phyloP scores from a whole-genome alignment of 2,797 vertebrate species.

The Xenentodon cancila region DNA sequence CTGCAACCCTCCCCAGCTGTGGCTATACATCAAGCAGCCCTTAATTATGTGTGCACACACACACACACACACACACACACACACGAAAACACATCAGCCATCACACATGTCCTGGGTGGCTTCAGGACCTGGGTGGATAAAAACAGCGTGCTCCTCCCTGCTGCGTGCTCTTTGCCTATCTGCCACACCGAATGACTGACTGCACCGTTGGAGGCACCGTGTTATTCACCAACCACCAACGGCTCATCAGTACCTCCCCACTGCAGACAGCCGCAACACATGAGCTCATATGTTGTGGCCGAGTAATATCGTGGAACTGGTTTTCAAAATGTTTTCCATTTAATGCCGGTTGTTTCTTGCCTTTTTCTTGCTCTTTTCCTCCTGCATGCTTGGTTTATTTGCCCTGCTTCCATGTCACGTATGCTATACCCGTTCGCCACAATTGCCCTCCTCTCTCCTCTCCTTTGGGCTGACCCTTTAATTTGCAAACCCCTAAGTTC shows the following conservation, averaged over 20 bases:
- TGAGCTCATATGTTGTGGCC: constrained; percentile 21
- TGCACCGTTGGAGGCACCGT: constrained; percentile 40
- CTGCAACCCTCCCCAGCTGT: constrained; percentile 68
- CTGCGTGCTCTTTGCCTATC: constrained; percentile 38
- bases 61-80: constrained; percentile 20
- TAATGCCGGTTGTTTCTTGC: neutral
- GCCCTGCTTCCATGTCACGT: constrained; percentile 21
- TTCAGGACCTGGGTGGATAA: constrained; percentile 28
- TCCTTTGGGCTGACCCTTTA: constrained; percentile 51
- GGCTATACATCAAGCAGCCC: constrained; percentile 67
- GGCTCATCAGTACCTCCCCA: constrained; percentile 47
- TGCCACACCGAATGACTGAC: constrained; percentile 18
- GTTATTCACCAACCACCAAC: constrained; percentile 39
- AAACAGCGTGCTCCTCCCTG: constrained; percentile 29
- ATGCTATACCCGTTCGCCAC: constrained; percentile 58
- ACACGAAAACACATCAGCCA: constrained; percentile 15
- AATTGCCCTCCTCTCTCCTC: constrained; percentile 25
- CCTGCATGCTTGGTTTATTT: constrained; percentile 11
- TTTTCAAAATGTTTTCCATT: constrained; percentile 43
- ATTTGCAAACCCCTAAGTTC: constrained; percentile 61
- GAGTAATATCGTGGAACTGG: constrained; percentile 2
- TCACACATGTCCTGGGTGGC: constrained; percentile 35
- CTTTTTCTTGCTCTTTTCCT: constrained; percentile 23
- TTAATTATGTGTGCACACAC: constrained; percentile 28
- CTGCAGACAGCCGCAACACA: constrained; percentile 53